Base-by-base conservation (phyloP, 2,797 vertebrate genomes). In the Gymnodraco acuticeps region DNA sequence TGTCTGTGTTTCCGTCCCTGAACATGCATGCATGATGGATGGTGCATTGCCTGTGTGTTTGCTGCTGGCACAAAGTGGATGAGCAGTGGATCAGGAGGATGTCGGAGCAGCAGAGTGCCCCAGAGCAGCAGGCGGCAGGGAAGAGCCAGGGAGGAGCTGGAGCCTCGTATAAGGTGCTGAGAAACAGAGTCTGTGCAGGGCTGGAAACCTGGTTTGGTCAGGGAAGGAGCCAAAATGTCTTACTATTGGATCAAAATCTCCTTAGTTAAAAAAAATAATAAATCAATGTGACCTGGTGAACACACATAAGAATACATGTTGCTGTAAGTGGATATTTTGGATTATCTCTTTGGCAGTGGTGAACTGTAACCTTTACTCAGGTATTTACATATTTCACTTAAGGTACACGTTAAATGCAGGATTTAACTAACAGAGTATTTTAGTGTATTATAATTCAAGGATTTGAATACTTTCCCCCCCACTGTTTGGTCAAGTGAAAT, bases 71-170 rank as follows among this genome's bases (percentile, higher is more conserved):
- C 53, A 73, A 77, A 89, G 89, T 87, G 84, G 88, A 85, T 85
- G 87, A 91, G 85, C 82, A 87, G 89, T 72, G 89, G 81, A 92
- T 73, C 81, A 78, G 85, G 84, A 94, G 85, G 81, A 98, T 98
- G 97, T 96, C 95, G 0, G 96, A 97, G 82, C 96, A 95, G 87
- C 96, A 95, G 23, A 94, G 95, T 52, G 91, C 93, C 42, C 95
- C 95, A 0, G 96, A 97, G 92, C 96, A 96, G 94, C 93, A 95
- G 84, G 95, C 92, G 4, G 95, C 95, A 51, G 96, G 96, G 77
- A 97, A 97, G 89, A 95, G 95, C 66, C 95, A 94, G 31, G 95
- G 95, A 5, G 96, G 96, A 82, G 92, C 91, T 23, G 96, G 92
- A 69, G 94, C 90, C 54, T 87, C 41, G 13, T 97, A 96, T 82